Evolutionary conservation across 2,888 invertebrate species (phyloP).

Genomic region (Agrochola lota): DNA sequence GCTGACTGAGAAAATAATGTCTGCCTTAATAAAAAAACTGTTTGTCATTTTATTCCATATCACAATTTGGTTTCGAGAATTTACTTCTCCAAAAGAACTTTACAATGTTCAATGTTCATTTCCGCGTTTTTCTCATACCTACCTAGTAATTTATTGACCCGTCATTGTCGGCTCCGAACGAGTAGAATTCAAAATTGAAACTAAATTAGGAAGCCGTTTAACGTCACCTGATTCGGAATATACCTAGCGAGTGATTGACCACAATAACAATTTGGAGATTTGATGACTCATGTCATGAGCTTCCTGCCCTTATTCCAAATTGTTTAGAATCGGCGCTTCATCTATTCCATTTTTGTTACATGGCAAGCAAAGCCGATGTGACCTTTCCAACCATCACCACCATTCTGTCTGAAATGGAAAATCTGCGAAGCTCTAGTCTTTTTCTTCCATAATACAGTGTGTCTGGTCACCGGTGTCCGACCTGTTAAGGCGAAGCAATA

Average conservation of each 20-base stretch:
- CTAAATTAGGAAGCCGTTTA: not conserved
- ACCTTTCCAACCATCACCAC: not conserved
- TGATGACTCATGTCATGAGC: not conserved
- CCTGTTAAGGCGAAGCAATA: no score
- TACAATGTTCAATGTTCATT: not conserved
- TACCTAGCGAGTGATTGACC: not conserved
- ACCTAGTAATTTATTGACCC: slow-evolving; percentile 10
- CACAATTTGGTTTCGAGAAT: slow-evolving; percentile 1
- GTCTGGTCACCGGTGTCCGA: no score
- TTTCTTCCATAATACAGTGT: not conserved
- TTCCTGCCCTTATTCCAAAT: not conserved
- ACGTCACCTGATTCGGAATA: not conserved
- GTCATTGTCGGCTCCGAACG: not conserved
- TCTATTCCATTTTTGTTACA: no score
- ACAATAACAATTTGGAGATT: not conserved
- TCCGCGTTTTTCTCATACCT: not conserved
- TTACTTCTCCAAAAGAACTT: not conserved
- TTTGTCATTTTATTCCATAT: not conserved
- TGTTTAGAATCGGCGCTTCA: not conserved
- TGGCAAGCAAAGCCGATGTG: not conserved
- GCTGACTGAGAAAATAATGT: not conserved
- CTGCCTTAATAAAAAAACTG: not conserved
- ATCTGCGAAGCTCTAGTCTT: not conserved
- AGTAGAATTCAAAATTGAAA: slow-evolving; percentile 1
- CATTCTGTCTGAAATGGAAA: not conserved